Conservation (phyloP, 2,888 invertebrate genomes). For the Rhagium mordax region DNA sequence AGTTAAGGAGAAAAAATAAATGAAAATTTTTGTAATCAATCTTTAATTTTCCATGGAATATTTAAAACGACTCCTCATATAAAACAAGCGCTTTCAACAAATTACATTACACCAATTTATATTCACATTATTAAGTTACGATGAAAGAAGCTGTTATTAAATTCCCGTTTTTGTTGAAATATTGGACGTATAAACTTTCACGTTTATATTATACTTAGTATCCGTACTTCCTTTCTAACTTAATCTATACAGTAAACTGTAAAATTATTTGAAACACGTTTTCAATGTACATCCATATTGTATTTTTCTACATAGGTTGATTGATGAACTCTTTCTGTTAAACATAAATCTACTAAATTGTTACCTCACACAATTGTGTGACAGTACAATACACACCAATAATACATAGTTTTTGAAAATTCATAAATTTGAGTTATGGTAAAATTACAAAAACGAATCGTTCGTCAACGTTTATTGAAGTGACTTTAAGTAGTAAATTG, state of each 20-base stretch:
- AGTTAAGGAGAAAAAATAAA: too few relatives aligned
- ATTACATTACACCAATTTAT: neutral
- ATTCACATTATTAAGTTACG: neutral
- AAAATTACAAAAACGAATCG: neutral
- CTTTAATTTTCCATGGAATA: too few relatives aligned
- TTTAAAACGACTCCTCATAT: too few relatives aligned
- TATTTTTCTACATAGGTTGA: neutral
- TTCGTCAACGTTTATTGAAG: neutral
- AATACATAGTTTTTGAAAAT: neutral
- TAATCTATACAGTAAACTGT: neutral
- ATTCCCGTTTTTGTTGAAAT: neutral
- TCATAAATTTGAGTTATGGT: neutral
- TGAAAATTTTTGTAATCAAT: too few relatives aligned
- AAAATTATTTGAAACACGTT: slow-evolving; percentile 1
- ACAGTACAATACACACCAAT: neutral
- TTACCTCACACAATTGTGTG: neutral
- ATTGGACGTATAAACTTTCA: neutral
- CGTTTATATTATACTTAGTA: neutral
- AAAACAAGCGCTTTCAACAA: neutral
- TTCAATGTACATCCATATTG: neutral
- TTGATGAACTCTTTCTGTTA: neutral
- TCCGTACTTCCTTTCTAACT: neutral
- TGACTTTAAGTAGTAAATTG: too few relatives aligned
- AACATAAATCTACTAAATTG: neutral
- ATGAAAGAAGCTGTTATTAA: neutral